phyloP scores from a whole-genome alignment of 2,888 invertebrate species.

The Euphydryas editha region DNA sequence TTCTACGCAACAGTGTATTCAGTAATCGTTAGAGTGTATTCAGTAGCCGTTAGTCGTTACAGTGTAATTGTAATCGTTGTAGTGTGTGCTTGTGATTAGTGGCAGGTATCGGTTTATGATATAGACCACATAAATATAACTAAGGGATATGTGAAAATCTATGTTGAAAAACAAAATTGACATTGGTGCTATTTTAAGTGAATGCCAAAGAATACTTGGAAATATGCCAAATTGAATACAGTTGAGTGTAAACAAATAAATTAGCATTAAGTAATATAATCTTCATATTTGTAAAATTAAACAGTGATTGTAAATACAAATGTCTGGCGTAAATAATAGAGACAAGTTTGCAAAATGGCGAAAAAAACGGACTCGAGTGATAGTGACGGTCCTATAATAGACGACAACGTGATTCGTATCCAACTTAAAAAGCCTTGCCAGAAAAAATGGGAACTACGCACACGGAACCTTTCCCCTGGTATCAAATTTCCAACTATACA shows the following conservation, averaged over 20 bases:
- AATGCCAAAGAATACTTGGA: slow-evolving; percentile 72
- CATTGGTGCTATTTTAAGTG: slow-evolving; percentile 79
- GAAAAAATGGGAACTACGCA: slow-evolving; percentile 86
- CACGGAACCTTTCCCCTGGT: slow-evolving; percentile 85
- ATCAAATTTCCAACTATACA: slow-evolving; percentile 85
- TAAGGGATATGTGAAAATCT: slow-evolving; percentile 46
- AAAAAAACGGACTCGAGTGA: slow-evolving; percentile 66
- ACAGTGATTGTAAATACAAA: slow-evolving; percentile 43
- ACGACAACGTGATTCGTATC: slow-evolving; percentile 84
- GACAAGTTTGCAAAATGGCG: slow-evolving; percentile 60
- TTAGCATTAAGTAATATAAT: slow-evolving; percentile 58
- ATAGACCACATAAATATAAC: slow-evolving; percentile 25
- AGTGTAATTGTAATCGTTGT: slow-evolving; percentile 66
- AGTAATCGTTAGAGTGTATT: no score
- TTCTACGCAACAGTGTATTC: no score
- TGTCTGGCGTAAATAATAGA: slow-evolving; percentile 46
- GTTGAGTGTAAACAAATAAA: slow-evolving; percentile 82
- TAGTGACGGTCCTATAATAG: slow-evolving; percentile 76
- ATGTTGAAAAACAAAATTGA: slow-evolving; percentile 78
- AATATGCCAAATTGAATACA: slow-evolving; percentile 73
- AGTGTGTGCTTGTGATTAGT: slow-evolving; percentile 62
- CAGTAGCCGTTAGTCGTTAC: no score
- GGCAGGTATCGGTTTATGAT: slow-evolving; percentile 39
- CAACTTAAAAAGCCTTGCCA: slow-evolving; percentile 85
- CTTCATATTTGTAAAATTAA: slow-evolving; percentile 52